These are phyloP conservation scores for Heliopora coerulea DNA, from an alignment of 92 coral and sea anemone species.

Conservation along the genomic window DNA sequence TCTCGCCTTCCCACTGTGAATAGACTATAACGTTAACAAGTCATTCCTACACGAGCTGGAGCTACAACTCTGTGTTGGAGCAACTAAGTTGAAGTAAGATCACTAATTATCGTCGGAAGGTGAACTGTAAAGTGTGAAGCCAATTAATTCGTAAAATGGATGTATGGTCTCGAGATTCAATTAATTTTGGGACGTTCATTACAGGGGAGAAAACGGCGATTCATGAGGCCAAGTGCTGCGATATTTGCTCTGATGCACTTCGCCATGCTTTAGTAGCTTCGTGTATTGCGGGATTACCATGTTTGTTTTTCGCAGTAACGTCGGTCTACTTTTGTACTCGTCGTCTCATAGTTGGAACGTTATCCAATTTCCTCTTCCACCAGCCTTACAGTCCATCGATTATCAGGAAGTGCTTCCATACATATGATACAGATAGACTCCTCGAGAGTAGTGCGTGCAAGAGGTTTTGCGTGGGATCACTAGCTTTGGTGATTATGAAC, in stretches of 20 bases:
- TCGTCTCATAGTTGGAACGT: neutral
- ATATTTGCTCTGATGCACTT: neutral
- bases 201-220: no score
- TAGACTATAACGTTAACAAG: no score
- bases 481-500: constrained; percentile 10
- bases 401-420: neutral
- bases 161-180: no score
- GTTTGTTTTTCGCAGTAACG: constrained; percentile 9
- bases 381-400: neutral
- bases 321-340: neutral
- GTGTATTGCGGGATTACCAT: constrained; percentile 26
- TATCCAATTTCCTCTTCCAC: neutral
- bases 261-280: constrained; percentile 5
- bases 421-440: neutral
- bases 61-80: no score
- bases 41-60: no score
- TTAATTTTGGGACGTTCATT: no score
- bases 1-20: no score
- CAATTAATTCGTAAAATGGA: neutral
- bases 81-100: no score
- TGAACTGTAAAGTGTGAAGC: no score
- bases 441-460: neutral
- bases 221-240: no score
- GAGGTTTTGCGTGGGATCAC: constrained; percentile 2
- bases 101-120: no score